Evolutionary conservation across 2,797 vertebrate genomes (phyloP).

Genomic region (Sebastes itinus): DNA sequence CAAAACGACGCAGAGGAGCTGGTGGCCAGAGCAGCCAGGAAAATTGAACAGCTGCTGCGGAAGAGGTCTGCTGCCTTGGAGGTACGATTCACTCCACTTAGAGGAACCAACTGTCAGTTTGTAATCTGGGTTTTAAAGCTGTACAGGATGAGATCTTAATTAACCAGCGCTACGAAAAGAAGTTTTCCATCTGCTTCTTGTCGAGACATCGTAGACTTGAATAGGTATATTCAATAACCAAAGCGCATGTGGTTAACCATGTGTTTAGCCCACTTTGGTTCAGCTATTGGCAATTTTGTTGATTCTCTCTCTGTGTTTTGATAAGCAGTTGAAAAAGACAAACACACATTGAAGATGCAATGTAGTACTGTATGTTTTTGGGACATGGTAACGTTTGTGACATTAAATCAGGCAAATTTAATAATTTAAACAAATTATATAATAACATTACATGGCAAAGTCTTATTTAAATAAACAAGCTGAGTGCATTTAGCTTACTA

Average conservation of each 20-base stretch:
- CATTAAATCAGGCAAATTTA: neutral
- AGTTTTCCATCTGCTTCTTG: slow-evolving; percentile 26
- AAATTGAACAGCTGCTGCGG: slow-evolving; percentile 94
- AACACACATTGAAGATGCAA: no score
- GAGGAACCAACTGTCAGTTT: slow-evolving; percentile 45
- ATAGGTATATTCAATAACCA: neutral
- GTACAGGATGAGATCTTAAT: slow-evolving; percentile 15
- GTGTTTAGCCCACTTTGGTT: neutral
- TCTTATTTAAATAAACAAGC: neutral
- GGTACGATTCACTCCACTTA: slow-evolving; percentile 80
- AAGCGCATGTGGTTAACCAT: neutral
- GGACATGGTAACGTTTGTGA: neutral
- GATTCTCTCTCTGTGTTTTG: neutral
- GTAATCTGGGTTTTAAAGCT: slow-evolving; percentile 20
- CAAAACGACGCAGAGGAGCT: slow-evolving; percentile 93
- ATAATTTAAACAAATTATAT: neutral
- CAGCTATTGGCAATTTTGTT: neutral
- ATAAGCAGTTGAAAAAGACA: neutral
- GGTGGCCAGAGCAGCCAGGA: slow-evolving; percentile 92
- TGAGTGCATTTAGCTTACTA: neutral
- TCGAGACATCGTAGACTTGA: neutral
- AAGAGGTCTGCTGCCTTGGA: slow-evolving; percentile 93
- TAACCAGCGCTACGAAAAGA: neutral
- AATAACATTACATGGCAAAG: neutral
- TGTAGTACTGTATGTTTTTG: neutral